Evolutionary conservation across 2,888 invertebrate species (phyloP).

Genomic region (Melinaea menophilus): DNA sequence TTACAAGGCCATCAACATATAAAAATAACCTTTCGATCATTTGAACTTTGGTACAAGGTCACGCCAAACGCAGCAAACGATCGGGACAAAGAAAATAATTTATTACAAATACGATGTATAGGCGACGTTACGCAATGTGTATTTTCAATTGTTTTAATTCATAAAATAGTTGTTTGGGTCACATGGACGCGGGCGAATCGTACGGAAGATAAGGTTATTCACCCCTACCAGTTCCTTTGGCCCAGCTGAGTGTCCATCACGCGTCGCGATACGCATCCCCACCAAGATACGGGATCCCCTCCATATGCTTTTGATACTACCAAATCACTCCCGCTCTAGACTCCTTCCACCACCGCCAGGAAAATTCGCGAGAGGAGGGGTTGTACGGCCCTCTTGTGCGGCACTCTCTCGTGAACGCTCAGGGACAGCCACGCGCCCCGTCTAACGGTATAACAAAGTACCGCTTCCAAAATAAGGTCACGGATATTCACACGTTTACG

Average conservation of each 20-base stretch:
- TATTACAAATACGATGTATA: constrained; percentile 38
- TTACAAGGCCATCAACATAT: constrained; percentile 20
- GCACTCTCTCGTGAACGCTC: constrained; percentile 53
- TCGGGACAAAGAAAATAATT: constrained; percentile 50
- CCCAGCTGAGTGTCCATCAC: constrained; percentile 60
- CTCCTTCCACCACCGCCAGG: constrained; percentile 73
- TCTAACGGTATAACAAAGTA: constrained; percentile 70
- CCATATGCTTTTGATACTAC: constrained; percentile 63
- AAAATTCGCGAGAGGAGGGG: constrained; percentile 72
- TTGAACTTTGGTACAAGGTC: constrained; percentile 31
- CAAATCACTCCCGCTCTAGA: constrained; percentile 76
- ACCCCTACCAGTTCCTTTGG: constrained; percentile 74
- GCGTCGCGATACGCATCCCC: constrained; percentile 71
- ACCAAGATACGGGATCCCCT: constrained; percentile 76
- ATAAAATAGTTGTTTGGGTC: constrained; percentile 42
- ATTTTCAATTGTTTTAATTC: constrained; percentile 40
- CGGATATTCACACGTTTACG: constrained; percentile 50
- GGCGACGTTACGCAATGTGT: constrained; percentile 58
- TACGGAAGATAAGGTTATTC: constrained; percentile 65
- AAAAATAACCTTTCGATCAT: constrained; percentile 26
- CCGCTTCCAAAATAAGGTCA: constrained; percentile 75
- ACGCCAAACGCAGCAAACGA: constrained; percentile 21
- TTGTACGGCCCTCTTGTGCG: constrained; percentile 61
- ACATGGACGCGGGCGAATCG: constrained; percentile 55
- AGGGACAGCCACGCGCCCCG: constrained; percentile 67